Evolutionary conservation across 2,113 vertebrate species (phyloP).

Genomic region (Gymnarchus niloticus): DNA sequence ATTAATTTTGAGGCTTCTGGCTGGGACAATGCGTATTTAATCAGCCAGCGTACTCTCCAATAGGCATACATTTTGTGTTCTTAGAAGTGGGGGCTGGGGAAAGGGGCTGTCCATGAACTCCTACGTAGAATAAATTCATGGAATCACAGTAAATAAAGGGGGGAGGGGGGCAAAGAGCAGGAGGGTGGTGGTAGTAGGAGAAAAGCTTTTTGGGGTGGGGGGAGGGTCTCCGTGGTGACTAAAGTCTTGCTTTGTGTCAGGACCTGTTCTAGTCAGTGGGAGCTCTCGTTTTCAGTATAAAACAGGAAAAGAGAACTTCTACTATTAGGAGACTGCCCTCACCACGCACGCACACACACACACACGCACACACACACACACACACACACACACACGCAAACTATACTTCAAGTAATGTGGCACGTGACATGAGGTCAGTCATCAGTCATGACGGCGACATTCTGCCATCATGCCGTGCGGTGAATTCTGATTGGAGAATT

Average conservation of each 20-base stretch:
- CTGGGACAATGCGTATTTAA: conserved; percentile 36
- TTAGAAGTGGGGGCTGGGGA: conserved; percentile 7
- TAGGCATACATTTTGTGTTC: conserved; percentile 22
- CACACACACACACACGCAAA: too few relatives aligned
- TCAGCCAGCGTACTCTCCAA: conserved; percentile 26
- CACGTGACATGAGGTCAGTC: background rate
- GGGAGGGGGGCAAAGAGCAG: background rate
- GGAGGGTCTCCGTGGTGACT: conserved; percentile 25
- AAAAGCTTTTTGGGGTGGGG: conserved; percentile 16
- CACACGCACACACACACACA: background rate
- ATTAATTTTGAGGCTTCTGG: conserved; percentile 41
- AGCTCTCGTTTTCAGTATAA: conserved; percentile 1
- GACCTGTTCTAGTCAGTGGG: conserved; percentile 37
- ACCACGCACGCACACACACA: background rate
- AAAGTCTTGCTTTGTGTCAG: conserved; percentile 38
- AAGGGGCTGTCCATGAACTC: conserved; percentile 13
- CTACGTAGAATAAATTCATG: conserved; percentile 26
- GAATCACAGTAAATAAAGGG: conserved; percentile 10
- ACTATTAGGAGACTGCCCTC: background rate
- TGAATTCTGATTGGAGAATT: background rate
- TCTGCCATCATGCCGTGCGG: background rate
- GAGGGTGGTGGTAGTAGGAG: background rate
- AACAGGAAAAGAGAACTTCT: conserved; percentile 25
- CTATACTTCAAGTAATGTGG: background rate
- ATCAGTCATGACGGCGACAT: background rate